Evolutionary conservation across 1,140 invertebrate species (phyloP), one percentile per base, ranked within the genome.

Genomic region (Pseudomyrmex dendroicus): DNA sequence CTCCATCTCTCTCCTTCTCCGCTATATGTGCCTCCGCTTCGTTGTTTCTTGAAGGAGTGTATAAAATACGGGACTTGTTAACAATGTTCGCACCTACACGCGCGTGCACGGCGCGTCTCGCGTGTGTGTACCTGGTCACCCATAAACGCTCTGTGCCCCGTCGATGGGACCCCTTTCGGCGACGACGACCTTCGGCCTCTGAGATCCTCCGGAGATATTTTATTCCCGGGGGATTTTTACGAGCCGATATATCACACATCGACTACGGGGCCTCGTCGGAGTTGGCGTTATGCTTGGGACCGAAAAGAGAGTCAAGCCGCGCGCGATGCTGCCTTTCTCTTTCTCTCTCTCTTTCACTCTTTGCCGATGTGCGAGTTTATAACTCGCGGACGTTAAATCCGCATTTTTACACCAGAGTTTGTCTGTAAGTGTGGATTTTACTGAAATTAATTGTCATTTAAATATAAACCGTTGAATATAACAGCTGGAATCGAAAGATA

Each of bases 181-280:
- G 93, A 93, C 91, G 90, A 57, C 90, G 93, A 94, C 93, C 93
- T 93, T 92, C 92, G 92, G 64, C 76, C 89, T 90, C 92, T 86
- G 82, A 93, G 92, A 94, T 94, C 92, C 92, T 87, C 77, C 91
- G 66, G 85, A 93, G 93, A 94, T 94, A 94, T 93, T 93, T 94
- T 94, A 94, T 94, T 94, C 92, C 89, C 88, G 84, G 64, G 35
- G 89, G 90, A 92, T 94, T 94, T 94, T 94, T 94, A 94, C 91
- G 94, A 94, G 92, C 94, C 92, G 92, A 94, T 94, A 94, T 94
- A 94, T 94, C 93, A 94, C 90, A 90, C 92, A 94, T 94, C 93
- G 93, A 93, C 84, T 66, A 7, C 35, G 35, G 59, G 85, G 61
- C 15, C 72, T 85, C 89, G 82, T 86, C 91, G 89, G 91, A 89